phyloP scores from a whole-genome alignment of 2,113 vertebrate species.

The Lepus europaeus region DNA sequence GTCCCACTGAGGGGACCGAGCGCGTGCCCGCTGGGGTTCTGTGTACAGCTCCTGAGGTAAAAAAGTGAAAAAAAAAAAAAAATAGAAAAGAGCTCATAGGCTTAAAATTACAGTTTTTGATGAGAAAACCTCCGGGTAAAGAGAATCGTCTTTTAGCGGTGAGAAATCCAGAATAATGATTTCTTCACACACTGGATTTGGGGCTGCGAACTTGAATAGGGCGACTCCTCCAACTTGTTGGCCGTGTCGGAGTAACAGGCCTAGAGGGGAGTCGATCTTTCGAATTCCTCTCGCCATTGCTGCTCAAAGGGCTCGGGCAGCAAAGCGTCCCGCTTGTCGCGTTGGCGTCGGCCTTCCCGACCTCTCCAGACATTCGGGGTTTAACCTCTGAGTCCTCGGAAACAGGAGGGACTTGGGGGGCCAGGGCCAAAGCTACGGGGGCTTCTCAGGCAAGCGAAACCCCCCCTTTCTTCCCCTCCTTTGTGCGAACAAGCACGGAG shows the following conservation, averaged over 20 bases:
- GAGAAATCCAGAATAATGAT: not conserved
- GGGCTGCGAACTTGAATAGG: conserved; percentile 5
- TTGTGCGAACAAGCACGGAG: not conserved
- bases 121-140: too few species aligned
- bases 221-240: not conserved
- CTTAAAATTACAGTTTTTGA: too few species aligned
- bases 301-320: not conserved
- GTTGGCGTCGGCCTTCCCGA: not conserved
- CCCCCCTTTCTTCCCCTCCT: conserved; percentile 14
- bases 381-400: not conserved
- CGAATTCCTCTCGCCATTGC: not conserved
- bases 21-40: too few species aligned
- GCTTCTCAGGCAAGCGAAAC: not conserved
- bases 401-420: not conserved
- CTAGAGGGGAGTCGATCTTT: not conserved
- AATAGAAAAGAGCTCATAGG: too few species aligned
- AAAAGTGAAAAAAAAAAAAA: too few species aligned
- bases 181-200: conserved; percentile 22
- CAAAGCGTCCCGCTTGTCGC: not conserved
- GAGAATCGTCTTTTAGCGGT: too few species aligned
- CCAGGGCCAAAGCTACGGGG: not conserved
- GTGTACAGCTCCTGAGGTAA: too few species aligned
- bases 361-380: not conserved
- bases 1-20: too few species aligned
- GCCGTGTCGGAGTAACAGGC: not conserved